Evolutionary conservation across 2,113 vertebrate genomes (phyloP), one percentile per base, ranked within the genome.

Genomic region (Dasyprocta punctata): DNA sequence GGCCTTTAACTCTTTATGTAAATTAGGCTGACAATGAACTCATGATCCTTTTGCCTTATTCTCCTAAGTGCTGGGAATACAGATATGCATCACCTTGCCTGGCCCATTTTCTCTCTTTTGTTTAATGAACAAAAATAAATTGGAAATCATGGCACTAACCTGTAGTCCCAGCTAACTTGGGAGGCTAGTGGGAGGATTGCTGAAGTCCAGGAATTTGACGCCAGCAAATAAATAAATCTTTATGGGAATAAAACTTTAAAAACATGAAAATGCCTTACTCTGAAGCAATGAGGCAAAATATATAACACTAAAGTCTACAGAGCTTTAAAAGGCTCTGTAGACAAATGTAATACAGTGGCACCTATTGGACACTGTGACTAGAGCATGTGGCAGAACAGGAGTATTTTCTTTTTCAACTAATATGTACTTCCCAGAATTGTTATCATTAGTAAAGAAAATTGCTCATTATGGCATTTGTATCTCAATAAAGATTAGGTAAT

Each of bases 41-140:
- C 28, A 33, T 78, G 75, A 78, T 78, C 75, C 44, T 49, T 49
- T 28, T 49, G 47, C 44, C 28, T 78, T 33, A 77, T 5, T 13
- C 16, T 78, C 44, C 44, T 49, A 49, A 78, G 28, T 78, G 28
- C 44, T 49, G 44, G 16, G 75, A 49, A 33, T 49, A 78, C 26
- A 78, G 44, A 44, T 28, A 33, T 78, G 44, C 49, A 44, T 78
- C 75, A 49, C 26, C 14, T 49, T 78, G 26, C 26, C 26, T 78
- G 44, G 47, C 58, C 83, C 11, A 73, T 58, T 83, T 75, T 87
- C 38, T 81, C 41, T 77, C 14, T 10, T 12, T 80, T 88, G 94
- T 96, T 49, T 75, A 95, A 80, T 89, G 82, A 94, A 80, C 33
- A 67, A 95, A 56, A 47, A 81, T 88, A 89, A 28, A 36, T 30